Evolutionary conservation across 2,888 invertebrate genomes (phyloP), one percentile per base, ranked within the genome.

Genomic region (Apeira syringaria): DNA sequence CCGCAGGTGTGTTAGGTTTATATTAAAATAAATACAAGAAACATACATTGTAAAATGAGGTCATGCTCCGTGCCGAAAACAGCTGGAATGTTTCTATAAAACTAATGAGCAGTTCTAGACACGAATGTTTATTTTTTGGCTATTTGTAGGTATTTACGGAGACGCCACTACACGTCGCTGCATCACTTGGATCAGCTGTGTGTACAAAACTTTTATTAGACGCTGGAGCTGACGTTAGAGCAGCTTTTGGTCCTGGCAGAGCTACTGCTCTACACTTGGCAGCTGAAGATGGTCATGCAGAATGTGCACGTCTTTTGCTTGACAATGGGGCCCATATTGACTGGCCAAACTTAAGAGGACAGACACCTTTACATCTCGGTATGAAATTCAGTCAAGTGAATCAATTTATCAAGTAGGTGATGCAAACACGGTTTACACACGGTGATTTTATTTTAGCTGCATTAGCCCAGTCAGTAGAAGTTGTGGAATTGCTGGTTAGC

Each of bases 211-310:
- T 97, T 50, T 88, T 98, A 11, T 84, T 97, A 44, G 92, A 92
- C 40, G 92, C 94, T 58, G 96, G 97, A 11, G 96, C 97, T 0
- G 96, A 96, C 62, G 94, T 95, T 0, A 86, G 94, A 33, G 94
- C 95, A 0, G 94, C 95, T 49, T 90, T 93, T 51, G 95, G 96
- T 0, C 69, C 90, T 1, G 92, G 93, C 11, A 92, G 93, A 62
- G 92, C 94, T 35, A 97, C 97, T 0, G 95, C 97, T 1, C 77
- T 98, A 15, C 97, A 98, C 82, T 83, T 97, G 57, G 96, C 97
- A 3, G 96, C 97, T 0, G 96, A 97, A 68, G 97, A 97, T 60
- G 96, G 97, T 3, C 95, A 95, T 65, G 92, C 92, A 0, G 94
- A 95, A 53, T 96, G 97, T 56, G 94, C 94, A 0, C 88, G 91